Evolutionary conservation across 2,888 invertebrate genomes (phyloP), one percentile per base, ranked within the genome.

Genomic region (Drosophila pullipes): DNA sequence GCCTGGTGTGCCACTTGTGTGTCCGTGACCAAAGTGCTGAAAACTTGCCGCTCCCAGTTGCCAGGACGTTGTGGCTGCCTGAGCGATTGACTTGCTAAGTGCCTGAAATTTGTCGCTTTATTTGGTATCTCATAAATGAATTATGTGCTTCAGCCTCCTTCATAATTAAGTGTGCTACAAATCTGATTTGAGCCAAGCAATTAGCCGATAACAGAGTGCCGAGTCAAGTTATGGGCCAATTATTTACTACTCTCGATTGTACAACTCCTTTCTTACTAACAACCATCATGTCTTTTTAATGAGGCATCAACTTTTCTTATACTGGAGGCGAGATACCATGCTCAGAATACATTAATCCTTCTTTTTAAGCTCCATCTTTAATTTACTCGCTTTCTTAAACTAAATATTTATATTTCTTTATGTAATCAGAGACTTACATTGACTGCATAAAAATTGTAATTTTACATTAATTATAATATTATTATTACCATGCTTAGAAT

Each of bases 91-190:
- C 88, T 79, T 73, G 90, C 80, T 73, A 90, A 86, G 91, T 90
- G 82, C 63, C 74, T 73, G 67, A 73, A 90, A 86, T 87, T 86
- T 91, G 88, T 82, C 91, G 85, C 91, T 85, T 79, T 91, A 91
- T 86, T 86, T 90, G 89, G 62, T 75, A 73, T 64, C 74, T 74
- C 82, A 83, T 86, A 90, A 86, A 86, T 86, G 82, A 86, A 89
- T 86, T 79, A 91, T 90, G 85, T 73, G 60, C 60, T 60, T 64
- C 57, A 71, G 65, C 58, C 62, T 54, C 60, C 64, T 52, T 69
- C 74, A 82, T 86, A 86, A 89, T 91, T 87, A 87, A 76, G 68
- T 72, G 62, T 55, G 69, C 69, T 74, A 72, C 90, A 88, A 90
- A 86, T 86, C 74, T 71, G 91, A 90, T 86, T 86, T 90, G 71